Base-by-base conservation (phyloP, 2,113 vertebrate genomes). In the Phalacrocorax carbo region DNA sequence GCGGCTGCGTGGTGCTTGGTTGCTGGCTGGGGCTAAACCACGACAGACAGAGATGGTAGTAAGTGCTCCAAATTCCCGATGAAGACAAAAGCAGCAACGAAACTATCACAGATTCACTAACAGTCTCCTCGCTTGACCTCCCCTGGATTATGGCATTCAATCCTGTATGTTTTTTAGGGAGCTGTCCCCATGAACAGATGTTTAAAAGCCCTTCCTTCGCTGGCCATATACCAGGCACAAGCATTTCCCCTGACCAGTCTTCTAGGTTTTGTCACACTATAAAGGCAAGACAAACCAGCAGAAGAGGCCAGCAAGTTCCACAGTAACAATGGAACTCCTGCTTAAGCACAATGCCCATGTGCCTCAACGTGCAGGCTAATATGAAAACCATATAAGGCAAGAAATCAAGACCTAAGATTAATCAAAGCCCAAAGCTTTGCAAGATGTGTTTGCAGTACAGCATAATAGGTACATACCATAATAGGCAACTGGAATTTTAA, bases 61-160 rank as follows among this genome's bases (percentile, higher is more conserved):
- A 83, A 70, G 30, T 44, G 48, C 15, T 75, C 23, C 40, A 60
- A 64, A 72, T 64, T 72, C 36, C 38, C 20, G 44, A 68, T 6
- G 23, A 93, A 62, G 65, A 48, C 23, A 82, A 68, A 84, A 82
- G 3, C 6, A 68, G 34, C 25, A 68, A 38, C 21, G 15, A 70
- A 83, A 46, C 12, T 38, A 55, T 7, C n/a, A 64, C 48, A 79
- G 44, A 64, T 18, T 38, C 49, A 72, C 32, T 36, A 79, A 60
- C 7, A 34, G 40, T 13, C 27, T 68, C 13, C 44, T 30, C 0
- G 0, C 15, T 18, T 61, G 26, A 76, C 30, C 10, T 52, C 22
- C 38, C 5, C 11, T 25, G 27, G 13, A 77, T 72, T 62, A 78
- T 2, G 11, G 73, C 22, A 30, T 51, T 91, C 32, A 40, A 49